phyloP scores from a whole-genome alignment of 1,140 invertebrate species.

The Caenorhabditis inopinata region DNA sequence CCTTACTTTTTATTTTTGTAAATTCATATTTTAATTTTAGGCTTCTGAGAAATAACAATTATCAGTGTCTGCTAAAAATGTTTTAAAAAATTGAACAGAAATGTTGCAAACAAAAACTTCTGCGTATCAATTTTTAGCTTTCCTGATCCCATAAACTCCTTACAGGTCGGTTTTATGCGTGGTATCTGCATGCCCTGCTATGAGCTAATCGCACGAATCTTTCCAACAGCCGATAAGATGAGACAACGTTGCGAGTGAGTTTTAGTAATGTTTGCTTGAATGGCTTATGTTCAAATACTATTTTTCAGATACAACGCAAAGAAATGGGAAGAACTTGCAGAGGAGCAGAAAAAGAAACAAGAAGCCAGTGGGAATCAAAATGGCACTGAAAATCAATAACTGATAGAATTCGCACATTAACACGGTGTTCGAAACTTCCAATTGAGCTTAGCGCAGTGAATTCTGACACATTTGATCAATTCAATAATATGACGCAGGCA shows the following conservation, averaged over 20 bases:
- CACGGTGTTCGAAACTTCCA: no score
- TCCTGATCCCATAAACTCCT: neutral
- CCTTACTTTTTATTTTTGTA: no score
- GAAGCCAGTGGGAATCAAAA: neutral
- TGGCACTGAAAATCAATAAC: no score
- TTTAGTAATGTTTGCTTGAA: neutral
- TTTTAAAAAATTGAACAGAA: neutral
- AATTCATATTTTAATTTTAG: no score
- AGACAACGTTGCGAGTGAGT: slow-evolving; percentile 69
- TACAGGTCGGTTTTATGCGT: slow-evolving; percentile 77
- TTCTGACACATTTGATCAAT: no score
- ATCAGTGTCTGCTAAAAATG: no score
- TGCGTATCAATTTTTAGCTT: neutral
- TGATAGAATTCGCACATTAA: no score
- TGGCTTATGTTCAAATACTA: neutral
- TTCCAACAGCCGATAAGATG: slow-evolving; percentile 76
- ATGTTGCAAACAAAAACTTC: neutral
- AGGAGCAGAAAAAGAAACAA: slow-evolving; percentile 53
- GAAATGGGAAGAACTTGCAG: slow-evolving; percentile 71
- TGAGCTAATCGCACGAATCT: slow-evolving; percentile 72
- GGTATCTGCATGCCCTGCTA: slow-evolving; percentile 82
- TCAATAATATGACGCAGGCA: no score
- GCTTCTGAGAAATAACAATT: no score
- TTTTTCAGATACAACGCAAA: slow-evolving; percentile 66
- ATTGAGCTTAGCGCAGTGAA: no score